phyloP scores from a whole-genome alignment of 2,797 vertebrate species.

The Clamator glandarius region DNA sequence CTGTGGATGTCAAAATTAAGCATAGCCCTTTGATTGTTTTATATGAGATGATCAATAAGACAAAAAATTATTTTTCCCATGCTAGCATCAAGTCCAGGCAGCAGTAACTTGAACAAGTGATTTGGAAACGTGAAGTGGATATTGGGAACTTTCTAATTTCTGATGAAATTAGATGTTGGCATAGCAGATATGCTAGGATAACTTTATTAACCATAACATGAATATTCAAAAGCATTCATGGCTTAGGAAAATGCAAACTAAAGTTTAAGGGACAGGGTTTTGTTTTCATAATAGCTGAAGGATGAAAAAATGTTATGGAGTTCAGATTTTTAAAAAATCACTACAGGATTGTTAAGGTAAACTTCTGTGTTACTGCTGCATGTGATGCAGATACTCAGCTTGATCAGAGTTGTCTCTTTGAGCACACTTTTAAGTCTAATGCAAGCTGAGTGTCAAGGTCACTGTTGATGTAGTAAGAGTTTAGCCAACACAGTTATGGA shows the following conservation, averaged over 20 bases:
- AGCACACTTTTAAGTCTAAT: background rate
- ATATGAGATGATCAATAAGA: background rate
- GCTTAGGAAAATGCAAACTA: background rate
- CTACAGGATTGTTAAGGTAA: background rate
- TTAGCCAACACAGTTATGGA: background rate
- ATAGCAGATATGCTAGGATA: background rate
- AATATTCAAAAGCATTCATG: background rate
- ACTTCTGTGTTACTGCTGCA: background rate
- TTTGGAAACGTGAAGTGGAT: background rate
- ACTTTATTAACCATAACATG: background rate
- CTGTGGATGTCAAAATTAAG: background rate
- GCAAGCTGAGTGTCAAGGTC: too few species aligned
- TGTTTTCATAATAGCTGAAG: background rate
- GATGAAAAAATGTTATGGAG: background rate
- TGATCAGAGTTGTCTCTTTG: background rate
- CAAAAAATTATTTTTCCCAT: background rate
- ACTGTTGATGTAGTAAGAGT: background rate
- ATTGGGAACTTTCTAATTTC: background rate
- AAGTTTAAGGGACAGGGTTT: background rate
- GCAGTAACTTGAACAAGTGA: background rate
- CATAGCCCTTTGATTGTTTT: background rate
- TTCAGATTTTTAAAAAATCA: background rate
- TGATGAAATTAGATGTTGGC: background rate
- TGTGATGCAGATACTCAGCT: background rate
- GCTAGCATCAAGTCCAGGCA: background rate